phyloP scores from a whole-genome alignment of 35 echinoderm and acorn worm genomes.

The Heliocidaris tuberculata region DNA sequence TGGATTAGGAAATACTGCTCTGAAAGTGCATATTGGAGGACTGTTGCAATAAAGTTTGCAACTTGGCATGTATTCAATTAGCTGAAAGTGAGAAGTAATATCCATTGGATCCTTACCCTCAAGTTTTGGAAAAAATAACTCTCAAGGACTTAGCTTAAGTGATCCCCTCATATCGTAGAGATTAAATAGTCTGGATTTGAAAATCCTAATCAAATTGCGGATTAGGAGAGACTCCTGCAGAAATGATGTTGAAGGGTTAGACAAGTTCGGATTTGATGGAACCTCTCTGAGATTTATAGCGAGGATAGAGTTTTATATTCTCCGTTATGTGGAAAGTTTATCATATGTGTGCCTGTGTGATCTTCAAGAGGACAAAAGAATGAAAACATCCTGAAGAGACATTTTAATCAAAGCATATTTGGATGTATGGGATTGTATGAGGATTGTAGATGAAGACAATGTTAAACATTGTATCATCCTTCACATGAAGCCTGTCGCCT shows the following conservation, averaged over 20 bases:
- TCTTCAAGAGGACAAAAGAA: not conserved
- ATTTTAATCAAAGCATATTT: not conserved
- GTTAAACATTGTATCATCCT: not conserved
- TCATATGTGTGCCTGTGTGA: not conserved
- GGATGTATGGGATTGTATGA: not conserved
- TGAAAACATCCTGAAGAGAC: not conserved
- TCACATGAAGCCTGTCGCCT: not conserved
- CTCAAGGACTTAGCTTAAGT: not conserved
- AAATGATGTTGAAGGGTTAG: not conserved
- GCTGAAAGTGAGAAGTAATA: not conserved
- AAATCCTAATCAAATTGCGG: not conserved
- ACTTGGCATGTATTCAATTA: not conserved
- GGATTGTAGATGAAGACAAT: not conserved
- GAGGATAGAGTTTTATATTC: not conserved
- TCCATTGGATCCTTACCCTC: not conserved
- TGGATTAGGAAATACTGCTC: not conserved
- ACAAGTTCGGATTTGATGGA: not conserved
- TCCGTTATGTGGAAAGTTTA: not conserved
- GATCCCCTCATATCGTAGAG: not conserved
- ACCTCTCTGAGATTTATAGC: not conserved
- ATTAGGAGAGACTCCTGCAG: not conserved
- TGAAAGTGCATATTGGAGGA: not conserved
- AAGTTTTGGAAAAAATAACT: not conserved
- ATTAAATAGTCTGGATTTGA: not conserved
- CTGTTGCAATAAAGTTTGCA: not conserved